phyloP scores from a whole-genome alignment of 53 echinoderm and acorn worm genomes.

The Astropecten irregularis region DNA sequence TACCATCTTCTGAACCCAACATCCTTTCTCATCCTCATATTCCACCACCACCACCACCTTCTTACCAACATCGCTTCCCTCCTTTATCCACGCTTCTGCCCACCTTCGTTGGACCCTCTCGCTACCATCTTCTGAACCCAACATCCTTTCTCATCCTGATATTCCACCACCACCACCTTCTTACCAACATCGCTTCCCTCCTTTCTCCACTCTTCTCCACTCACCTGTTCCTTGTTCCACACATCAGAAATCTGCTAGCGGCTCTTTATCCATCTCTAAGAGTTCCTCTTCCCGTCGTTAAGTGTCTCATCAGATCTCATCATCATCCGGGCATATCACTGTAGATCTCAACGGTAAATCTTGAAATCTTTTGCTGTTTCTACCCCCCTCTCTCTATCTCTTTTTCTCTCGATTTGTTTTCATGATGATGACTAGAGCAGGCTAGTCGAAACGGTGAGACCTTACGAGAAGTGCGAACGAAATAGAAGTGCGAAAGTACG shows the following conservation, averaged over 20 bases:
- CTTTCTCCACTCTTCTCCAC: neutral
- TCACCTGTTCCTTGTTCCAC: neutral
- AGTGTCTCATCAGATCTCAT: slow-evolving; percentile 29
- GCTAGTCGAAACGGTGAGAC: too few species aligned
- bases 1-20: neutral
- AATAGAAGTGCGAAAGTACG: too few species aligned
- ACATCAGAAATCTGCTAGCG: slow-evolving; percentile 23
- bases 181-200: neutral
- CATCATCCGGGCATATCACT: slow-evolving; percentile 16
- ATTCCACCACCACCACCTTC: neutral
- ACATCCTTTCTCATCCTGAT: neutral
- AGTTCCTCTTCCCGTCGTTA: slow-evolving; percentile 32
- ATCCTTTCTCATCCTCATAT: neutral
- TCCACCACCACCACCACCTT: neutral
- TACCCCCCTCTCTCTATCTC: too few species aligned
- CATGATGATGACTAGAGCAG: too few species aligned
- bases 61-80: neutral
- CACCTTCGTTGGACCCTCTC: neutral
- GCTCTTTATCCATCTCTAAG: neutral
- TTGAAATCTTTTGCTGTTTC: too few species aligned
- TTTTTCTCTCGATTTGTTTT: too few species aligned
- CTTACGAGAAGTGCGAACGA: too few species aligned
- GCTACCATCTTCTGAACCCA: neutral
- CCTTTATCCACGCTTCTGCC: neutral
- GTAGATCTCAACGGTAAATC: slow-evolving; percentile 50